Evolutionary conservation across 2,888 invertebrate species (phyloP), one percentile per base, ranked within the genome.

Genomic region (Caenorhabditis macrosperma): DNA sequence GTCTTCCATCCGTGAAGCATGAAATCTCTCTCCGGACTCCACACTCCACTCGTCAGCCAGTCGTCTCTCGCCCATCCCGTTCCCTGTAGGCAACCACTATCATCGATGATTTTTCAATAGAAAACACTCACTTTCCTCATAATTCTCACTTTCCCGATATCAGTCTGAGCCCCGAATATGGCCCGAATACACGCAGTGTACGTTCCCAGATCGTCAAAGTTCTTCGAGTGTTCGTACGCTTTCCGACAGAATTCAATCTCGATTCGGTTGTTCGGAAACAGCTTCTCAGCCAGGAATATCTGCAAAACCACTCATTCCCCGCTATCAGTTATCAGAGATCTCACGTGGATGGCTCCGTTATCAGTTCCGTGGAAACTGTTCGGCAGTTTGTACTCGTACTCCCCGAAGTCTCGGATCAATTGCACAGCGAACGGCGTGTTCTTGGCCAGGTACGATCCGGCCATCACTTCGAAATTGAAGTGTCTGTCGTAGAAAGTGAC

Each of bases 121-220:
- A 28, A 35, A 35, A 12, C 17, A 17, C 41, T n/a, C 28, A 82
- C 78, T 55, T 82, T 84, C 41, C 28, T 30, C 52, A 78, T 60
- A n/a, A 84, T 76, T 50, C 72, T 55, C 0, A 82, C 38, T 30
- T 66, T 75, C 3, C 69, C 84, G 20, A 82, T 66, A 26, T 81
- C 75, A 0, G 69, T 67, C 1, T 15, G 10, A 0, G 22, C 46
- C 1, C 61, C 61, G 50, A 71, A 67, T 12, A 88, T 71, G 2
- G 59, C 17, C 22, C 85, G 69, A 1, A 79, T 77, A 52, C 88
- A 88, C 4, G 87, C 78, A 54, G 85, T 83, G 61, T 81, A 88
- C 9, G 66, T 67, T 46, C 82, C 82, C 2, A 87, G 54, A 41
- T 83, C 85, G n/a, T 38, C 78, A 55, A 66, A 85, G 35, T 76